Evolutionary conservation across 2,113 vertebrate genomes (phyloP).

Genomic region (Drymodes brunneopygia): DNA sequence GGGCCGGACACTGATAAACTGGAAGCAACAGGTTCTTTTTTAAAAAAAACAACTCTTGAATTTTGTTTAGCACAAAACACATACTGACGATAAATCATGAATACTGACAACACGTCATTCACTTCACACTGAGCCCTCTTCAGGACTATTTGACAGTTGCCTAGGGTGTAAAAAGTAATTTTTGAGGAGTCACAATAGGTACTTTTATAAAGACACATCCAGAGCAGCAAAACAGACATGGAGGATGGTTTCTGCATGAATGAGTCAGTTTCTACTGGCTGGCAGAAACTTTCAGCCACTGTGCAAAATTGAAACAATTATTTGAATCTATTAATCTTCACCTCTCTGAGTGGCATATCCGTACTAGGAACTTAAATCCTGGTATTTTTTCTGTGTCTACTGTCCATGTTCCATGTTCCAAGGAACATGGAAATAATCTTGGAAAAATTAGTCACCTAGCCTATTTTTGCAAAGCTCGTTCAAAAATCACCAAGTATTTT

Average conservation of each 20-base stretch:
- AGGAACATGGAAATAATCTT: neutral
- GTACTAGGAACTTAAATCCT: neutral
- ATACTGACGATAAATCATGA: neutral
- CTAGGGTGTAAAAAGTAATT: neutral
- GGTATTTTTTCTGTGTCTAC: neutral
- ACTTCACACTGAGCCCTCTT: neutral
- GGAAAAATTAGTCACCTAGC: neutral
- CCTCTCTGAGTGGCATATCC: neutral
- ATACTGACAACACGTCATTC: neutral
- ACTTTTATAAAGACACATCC: neutral
- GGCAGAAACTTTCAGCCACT: neutral
- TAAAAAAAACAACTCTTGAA: neutral
- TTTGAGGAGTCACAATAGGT: neutral
- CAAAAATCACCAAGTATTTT: constrained; percentile 28
- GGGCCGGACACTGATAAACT: neutral
- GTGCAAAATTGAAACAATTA: neutral
- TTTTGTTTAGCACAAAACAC: neutral
- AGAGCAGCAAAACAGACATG: neutral
- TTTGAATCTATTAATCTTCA: neutral
- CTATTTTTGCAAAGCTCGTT: neutral
- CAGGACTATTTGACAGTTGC: neutral
- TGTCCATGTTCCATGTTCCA: neutral
- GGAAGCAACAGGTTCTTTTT: neutral
- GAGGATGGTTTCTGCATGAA: neutral
- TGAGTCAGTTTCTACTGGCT: neutral